phyloP scores from a whole-genome alignment of 2,113 vertebrate genomes.

The Lasiurus cinereus region DNA sequence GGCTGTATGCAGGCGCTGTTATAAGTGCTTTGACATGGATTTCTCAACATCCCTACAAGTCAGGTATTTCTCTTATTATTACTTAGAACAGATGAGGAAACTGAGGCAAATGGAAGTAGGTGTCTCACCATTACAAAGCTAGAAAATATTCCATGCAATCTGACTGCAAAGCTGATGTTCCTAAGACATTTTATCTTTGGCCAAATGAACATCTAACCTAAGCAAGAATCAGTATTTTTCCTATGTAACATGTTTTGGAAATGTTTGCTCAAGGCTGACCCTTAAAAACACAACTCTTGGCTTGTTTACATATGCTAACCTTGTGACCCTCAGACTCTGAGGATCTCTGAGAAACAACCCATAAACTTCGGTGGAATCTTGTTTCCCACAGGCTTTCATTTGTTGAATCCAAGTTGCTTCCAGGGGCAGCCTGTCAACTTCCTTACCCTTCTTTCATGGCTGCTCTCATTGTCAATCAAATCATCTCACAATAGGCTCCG shows the following conservation, averaged over 20 bases:
- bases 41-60: background rate
- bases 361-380: too few species aligned
- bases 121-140: background rate
- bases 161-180: background rate
- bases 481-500: background rate
- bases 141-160: background rate
- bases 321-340: background rate
- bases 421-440: background rate
- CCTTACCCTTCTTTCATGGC: background rate
- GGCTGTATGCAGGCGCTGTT: background rate
- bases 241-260: background rate
- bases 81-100: constrained; percentile 6
- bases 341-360: background rate
- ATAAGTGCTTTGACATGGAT: background rate
- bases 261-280: constrained; percentile 35
- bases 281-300: background rate
- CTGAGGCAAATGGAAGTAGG: background rate
- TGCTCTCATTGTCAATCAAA: background rate
- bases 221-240: background rate
- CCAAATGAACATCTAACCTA: background rate
- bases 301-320: constrained; percentile 3
- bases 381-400: background rate
- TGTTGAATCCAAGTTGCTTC: background rate
- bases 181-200: background rate
- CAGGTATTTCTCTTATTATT: background rate